Base-by-base conservation (phyloP, 1,140 invertebrate species). In the Coenobita brevimanus region DNA sequence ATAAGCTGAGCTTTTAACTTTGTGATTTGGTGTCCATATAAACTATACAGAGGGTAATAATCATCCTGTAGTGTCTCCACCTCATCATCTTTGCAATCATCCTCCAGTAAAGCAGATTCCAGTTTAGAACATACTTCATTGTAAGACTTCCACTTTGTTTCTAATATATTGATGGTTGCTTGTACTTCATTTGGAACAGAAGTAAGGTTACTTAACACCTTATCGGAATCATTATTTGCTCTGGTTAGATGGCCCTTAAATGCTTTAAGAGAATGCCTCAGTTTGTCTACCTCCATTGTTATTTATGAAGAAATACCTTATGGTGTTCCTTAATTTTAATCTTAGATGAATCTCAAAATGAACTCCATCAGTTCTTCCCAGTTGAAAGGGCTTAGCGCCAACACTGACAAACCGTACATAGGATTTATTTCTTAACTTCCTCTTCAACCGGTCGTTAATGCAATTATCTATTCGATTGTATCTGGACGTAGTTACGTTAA, bases 331-430 rank as follows among this genome's bases (percentile, higher is more conserved):
- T 21, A 36, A 36, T 73, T 36, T 73, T n/a, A 33, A 10, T 21
- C 6, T 21, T 15, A 73, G 64, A 24, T 69, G 64, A 24, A 30
- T 27, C 27, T 69, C 64, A 69, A 69, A 69, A 73, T 73, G 17
- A 73, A 73, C 33, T 30, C 69, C 69, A 41, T 73, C 69, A 3
- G 38, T 41, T 73, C 15, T 33, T 27, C 69, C 69, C 8, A 4
- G 17, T 33, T 73, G 17, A 36, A 73, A 73, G 3, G 30, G 46
- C 17, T 50, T 50, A 17, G 17, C 46, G 17, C 46, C 46, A 6
- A 50, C 6, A 17, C 46, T 50, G 38, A 73, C 3, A 41, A 73
- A 73, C 69, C 33, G 69, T 13, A 73, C 69, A 73, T 73, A 73
- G 15, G 69, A 36, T n/a, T 27, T 73, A 36, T 15, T 73, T 33